These are phyloP conservation scores for Pandemis cinnamomeana DNA, from an alignment of 2,888 invertebrate genomes.

Conservation along the genomic window DNA sequence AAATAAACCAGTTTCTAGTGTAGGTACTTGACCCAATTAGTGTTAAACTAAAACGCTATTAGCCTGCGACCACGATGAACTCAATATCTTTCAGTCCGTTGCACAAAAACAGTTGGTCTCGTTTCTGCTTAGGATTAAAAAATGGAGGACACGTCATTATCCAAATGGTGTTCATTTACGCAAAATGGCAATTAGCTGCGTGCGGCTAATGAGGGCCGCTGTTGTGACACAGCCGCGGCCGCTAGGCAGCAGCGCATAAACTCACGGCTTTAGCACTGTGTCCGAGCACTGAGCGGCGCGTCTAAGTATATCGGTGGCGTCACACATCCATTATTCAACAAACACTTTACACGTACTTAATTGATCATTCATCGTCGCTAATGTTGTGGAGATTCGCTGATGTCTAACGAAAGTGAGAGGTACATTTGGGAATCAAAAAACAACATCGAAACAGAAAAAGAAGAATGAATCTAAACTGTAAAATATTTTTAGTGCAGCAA, in stretches of 20 bases:
- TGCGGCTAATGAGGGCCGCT: neutral
- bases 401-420: too few species aligned
- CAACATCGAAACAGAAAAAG: too few species aligned
- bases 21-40: too few species aligned
- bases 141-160: neutral
- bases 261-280: neutral
- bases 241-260: neutral
- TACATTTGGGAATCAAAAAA: too few species aligned
- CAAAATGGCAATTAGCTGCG: conserved; percentile 2
- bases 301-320: conserved; percentile 20
- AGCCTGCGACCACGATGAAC: too few species aligned
- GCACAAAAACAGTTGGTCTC: neutral
- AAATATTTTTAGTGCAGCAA: too few species aligned
- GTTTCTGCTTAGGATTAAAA: neutral
- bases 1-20: too few species aligned
- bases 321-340: conserved; percentile 32
- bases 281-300: neutral
- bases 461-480: too few species aligned
- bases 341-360: conserved; percentile 7
- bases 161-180: neutral
- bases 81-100: too few species aligned
- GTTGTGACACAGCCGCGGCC: neutral
- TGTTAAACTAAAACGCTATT: too few species aligned
- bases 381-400: too few species aligned
- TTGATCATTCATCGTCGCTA: neutral